phyloP scores from a whole-genome alignment of 1,140 invertebrate species.

The Nephila pilipes region DNA sequence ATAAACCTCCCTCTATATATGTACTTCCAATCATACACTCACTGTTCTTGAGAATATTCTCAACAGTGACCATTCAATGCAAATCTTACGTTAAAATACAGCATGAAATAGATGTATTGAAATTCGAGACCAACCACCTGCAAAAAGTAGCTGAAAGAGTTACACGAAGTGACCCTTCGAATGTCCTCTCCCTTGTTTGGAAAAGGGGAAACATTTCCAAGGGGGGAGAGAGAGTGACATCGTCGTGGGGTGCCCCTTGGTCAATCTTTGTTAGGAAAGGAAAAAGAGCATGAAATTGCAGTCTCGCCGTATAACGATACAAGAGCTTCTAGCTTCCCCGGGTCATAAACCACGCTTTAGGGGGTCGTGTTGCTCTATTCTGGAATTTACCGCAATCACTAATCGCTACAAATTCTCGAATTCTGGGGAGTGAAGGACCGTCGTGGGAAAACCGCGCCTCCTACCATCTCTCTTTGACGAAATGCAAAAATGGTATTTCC shows the following conservation, averaged over 20 bases:
- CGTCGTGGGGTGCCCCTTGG: background rate
- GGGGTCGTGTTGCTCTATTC: conserved; percentile 49
- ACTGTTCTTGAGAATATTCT: too few species aligned
- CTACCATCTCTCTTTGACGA: background rate
- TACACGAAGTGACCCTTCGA: background rate
- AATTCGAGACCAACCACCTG: too few species aligned
- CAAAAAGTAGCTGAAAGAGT: too few species aligned
- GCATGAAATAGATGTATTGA: too few species aligned
- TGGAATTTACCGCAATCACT: conserved; percentile 28
- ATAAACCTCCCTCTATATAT: too few species aligned
- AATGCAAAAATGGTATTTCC: background rate
- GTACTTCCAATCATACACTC: too few species aligned
- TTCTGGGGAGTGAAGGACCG: background rate
- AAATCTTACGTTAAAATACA: too few species aligned
- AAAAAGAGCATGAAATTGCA: background rate
- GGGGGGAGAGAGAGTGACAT: background rate
- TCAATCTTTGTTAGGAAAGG: background rate
- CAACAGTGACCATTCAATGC: too few species aligned
- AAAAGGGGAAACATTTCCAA: background rate
- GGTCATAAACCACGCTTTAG: conserved; percentile 52
- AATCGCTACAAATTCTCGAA: conserved; percentile 53
- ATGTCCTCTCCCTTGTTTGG: background rate
- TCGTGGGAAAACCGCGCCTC: conserved; percentile 72
- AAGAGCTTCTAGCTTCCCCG: background rate
- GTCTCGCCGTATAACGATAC: background rate